Evolutionary conservation across 2,888 invertebrate genomes (phyloP), one percentile per base, ranked within the genome.

Genomic region (Eudemis profundana): DNA sequence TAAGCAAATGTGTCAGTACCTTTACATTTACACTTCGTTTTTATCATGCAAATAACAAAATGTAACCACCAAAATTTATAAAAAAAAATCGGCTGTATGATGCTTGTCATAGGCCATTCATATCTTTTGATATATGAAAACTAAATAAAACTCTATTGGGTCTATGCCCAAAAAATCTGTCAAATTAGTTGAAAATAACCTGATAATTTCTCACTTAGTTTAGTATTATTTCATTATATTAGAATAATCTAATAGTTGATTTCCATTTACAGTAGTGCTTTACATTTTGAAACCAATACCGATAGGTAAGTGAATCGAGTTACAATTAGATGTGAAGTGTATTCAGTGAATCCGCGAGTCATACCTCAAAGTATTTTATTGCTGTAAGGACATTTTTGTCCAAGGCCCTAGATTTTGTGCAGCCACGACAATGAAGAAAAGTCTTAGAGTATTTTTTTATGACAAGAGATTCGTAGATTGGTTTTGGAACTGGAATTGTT

Each of bases 101-200:
- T 2, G 4, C n/a, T 4, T 4, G 21, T n/a, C 33, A 21, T 33
- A 4, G n/a, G 12, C 29, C 7, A 10, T 42, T 1, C 12, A 42
- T n/a, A 8, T 42, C n/a, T n/a, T n/a, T 29, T 5, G 2, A 1
- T 10, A 19, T 3, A 7, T 42, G n/a, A 40, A 50, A 61, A 50
- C 17, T 29, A 42, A 23, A 12, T 19, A 0, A 12, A 17, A 15
- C 29, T 50, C 49, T 51, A 29, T 61, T n/a, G n/a, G 29, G 10
- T 46, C n/a, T 40, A 49, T 36, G 33, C 14, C 12, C 15, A 1
- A 12, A 15, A 23, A 47, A 56, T 23, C 65, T 65, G 65, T 60
- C 65, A 65, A 65, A 65, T 65, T n/a, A 33, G 47, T 65, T 59
- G 59, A 60, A 60, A 65, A 53, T 65, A 65, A 65, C 65, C 65